These are phyloP conservation scores for Gallinago nigripennis DNA, from an alignment of 2,797 vertebrate species.

Conservation along the genomic window DNA sequence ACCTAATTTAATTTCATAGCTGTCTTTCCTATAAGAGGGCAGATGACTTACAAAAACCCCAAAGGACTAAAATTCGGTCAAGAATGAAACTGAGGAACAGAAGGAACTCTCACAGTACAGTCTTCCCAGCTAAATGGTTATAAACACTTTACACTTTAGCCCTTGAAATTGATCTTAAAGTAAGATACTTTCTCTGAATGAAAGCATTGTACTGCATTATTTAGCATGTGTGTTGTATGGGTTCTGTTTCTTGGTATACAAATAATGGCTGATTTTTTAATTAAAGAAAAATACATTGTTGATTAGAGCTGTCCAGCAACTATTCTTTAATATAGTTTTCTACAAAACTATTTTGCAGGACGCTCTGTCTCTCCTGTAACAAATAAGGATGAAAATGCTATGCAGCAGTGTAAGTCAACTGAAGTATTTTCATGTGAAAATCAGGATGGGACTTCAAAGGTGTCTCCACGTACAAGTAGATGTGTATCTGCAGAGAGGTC, in stretches of 20 bases:
- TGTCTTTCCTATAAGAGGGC: neutral
- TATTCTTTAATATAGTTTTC: constrained; percentile 82
- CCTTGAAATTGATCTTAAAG: neutral
- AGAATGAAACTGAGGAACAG: constrained; percentile 78
- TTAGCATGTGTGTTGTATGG: neutral
- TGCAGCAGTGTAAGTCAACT: neutral
- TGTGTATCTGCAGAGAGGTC: neutral
- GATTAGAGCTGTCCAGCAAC: constrained; percentile 78
- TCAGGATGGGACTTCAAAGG: neutral
- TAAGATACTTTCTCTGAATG: neutral
- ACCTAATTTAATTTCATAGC: neutral
- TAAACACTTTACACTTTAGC: neutral
- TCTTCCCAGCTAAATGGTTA: neutral
- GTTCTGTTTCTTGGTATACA: neutral
- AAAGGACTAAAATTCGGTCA: constrained; percentile 78
- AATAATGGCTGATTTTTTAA: neutral
- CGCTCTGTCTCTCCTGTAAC: neutral
- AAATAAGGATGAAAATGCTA: neutral
- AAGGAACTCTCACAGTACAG: constrained; percentile 74
- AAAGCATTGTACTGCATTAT: neutral
- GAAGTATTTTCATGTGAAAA: neutral
- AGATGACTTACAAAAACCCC: constrained; percentile 61
- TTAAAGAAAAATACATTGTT: constrained; percentile 74
- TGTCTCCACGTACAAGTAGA: neutral
- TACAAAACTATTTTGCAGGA: constrained; percentile 82